Conservation (phyloP, 2,888 invertebrate species). For the Parascotia fuliginaria region DNA sequence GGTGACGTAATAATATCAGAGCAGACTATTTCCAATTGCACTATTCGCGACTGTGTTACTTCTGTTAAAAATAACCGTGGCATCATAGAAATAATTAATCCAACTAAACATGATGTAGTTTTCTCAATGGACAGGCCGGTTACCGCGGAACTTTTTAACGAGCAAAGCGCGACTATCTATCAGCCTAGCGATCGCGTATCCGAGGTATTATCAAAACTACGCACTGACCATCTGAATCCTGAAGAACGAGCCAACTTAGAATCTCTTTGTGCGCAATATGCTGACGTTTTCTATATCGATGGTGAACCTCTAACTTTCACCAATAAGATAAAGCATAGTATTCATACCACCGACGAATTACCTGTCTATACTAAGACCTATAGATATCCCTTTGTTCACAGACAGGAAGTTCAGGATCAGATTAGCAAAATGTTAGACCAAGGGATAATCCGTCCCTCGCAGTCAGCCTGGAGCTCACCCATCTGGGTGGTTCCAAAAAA, state of each 20-base stretch:
- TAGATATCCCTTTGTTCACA: no score
- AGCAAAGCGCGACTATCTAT: no score
- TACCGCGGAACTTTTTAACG: slow-evolving; percentile 2
- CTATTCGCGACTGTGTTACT: background rate
- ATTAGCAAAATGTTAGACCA: slow-evolving; percentile 7
- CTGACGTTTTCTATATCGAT: no score
- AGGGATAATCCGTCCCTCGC: slow-evolving; percentile 1
- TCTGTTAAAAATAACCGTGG: background rate
- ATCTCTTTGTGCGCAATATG: no score
- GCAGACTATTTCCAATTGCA: slow-evolving; percentile 36
- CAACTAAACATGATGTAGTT: background rate
- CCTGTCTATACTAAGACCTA: no score
- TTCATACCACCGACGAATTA: background rate
- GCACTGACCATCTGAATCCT: no score
- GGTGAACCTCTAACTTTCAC: no score
- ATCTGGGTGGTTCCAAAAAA: no score
- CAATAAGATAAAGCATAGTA: background rate
- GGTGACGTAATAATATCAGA: slow-evolving; percentile 29
- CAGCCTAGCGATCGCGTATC: no score
- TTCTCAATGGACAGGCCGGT: background rate
- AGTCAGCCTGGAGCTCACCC: slow-evolving; percentile 1
- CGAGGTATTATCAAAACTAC: no score
- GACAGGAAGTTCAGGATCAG: no score
- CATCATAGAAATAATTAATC: background rate
- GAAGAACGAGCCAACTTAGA: no score